Conservation (phyloP, 2,113 vertebrate genomes). For the Saguinus imperator region DNA sequence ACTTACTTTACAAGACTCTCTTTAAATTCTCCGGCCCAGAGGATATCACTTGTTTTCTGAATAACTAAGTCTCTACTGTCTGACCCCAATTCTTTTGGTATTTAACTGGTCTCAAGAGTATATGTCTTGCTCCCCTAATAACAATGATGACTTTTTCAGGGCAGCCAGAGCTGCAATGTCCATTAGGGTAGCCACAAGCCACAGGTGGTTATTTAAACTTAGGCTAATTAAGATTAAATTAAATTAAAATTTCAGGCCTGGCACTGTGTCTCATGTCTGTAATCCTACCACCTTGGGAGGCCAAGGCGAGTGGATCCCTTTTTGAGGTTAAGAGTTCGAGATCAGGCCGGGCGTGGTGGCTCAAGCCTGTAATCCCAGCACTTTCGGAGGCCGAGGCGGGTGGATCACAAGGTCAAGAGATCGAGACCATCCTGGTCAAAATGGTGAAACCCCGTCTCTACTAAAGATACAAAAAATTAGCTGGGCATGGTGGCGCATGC, state of each 20-base stretch:
- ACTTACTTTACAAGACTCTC: background rate
- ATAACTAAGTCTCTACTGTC: constrained; percentile 12
- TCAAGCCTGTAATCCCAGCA: too few relatives aligned
- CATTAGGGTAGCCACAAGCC: background rate
- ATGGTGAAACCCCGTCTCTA: too few relatives aligned
- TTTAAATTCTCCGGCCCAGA: constrained; percentile 10
- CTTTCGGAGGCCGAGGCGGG: too few relatives aligned
- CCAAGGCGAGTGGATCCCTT: too few relatives aligned
- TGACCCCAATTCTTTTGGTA: background rate
- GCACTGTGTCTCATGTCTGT: too few relatives aligned
- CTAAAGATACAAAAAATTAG: too few relatives aligned
- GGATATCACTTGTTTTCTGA: background rate
- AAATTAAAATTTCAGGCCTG: constrained; percentile 17
- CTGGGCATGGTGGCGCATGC: too few relatives aligned
- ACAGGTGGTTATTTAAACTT: background rate
- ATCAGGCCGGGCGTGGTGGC: too few relatives aligned
- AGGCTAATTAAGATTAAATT: constrained; percentile 38
- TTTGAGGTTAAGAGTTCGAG: too few relatives aligned
- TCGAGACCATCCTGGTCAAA: too few relatives aligned
- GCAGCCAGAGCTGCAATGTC: background rate
- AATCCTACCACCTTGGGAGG: too few relatives aligned
- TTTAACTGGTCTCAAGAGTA: constrained; percentile 38
- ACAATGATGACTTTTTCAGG: background rate
- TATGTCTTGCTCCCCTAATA: constrained; percentile 34
- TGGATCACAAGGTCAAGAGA: too few relatives aligned